These are phyloP conservation scores for human DNA, from an alignment of 2,113 vertebrate genomes.

Conservation along the genomic window DNA sequence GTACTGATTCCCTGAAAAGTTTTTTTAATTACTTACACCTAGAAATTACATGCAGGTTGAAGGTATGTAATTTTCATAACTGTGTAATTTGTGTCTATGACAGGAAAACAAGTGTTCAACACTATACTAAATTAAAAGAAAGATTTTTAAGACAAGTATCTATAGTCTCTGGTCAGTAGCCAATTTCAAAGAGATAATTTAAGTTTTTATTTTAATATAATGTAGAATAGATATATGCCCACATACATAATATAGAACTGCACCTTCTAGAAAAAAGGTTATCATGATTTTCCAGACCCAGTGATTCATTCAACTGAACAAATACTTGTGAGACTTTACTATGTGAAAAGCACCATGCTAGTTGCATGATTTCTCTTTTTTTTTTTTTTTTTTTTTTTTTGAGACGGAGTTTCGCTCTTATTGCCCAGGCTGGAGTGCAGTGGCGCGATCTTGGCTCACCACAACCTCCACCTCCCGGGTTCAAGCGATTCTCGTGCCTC, in stretches of 20 bases:
- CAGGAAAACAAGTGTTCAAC: neutral
- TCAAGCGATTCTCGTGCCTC: too few relatives aligned
- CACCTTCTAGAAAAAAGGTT: neutral
- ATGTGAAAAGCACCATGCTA: neutral
- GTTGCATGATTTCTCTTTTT: neutral
- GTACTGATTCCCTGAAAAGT: neutral
- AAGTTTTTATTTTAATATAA: neutral
- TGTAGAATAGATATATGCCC: neutral
- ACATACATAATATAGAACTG: neutral
- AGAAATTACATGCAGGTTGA: neutral
- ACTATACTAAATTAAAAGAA: conserved; percentile 1
- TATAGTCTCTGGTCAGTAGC: neutral
- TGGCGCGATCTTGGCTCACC: too few relatives aligned
- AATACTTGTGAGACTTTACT: neutral
- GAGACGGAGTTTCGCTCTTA: too few relatives aligned
- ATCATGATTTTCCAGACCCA: neutral
- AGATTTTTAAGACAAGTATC: neutral
- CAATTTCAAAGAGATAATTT: neutral
- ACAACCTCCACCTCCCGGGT: too few relatives aligned
- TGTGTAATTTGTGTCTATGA: conserved; percentile 6
- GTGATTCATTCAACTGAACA: neutral
- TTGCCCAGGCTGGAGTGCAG: too few relatives aligned
- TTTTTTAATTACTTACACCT: neutral
- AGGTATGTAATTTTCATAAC: neutral
- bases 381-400: too few relatives aligned